A percentile compares a stretch with the other conserved stretches of the same genome.
Evolutionary conservation across 2,888 invertebrate genomes (phyloP).

Genomic region (Phasia obesa): DNA sequence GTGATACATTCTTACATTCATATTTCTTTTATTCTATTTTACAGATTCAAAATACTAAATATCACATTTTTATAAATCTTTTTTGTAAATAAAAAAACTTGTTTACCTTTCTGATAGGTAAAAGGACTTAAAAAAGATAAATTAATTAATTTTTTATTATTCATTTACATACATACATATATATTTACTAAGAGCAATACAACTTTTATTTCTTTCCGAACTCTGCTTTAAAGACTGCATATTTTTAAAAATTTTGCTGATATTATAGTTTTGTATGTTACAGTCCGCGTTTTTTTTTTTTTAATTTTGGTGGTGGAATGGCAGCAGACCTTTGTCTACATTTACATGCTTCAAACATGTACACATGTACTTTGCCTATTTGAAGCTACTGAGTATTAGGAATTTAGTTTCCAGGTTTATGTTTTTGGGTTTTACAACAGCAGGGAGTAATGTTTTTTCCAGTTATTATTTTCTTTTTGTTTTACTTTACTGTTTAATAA

Average conservation of each 20-base stretch:
- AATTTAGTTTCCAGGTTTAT: slow-evolving; percentile 26
- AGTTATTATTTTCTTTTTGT: neutral
- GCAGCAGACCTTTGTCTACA: neutral
- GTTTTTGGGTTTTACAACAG: slow-evolving; percentile 46
- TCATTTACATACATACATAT: too few species aligned
- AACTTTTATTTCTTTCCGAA: neutral
- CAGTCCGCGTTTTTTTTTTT: slow-evolving; percentile 12
- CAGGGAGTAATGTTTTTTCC: slow-evolving; percentile 25
- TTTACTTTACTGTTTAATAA: slow-evolving; percentile 21
- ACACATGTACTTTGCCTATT: neutral
- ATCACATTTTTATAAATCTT: too few species aligned
- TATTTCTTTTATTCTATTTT: too few species aligned
- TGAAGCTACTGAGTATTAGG: slow-evolving; percentile 40
- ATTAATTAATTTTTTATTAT: too few species aligned
- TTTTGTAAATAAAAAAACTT: too few species aligned
- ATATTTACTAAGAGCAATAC: too few species aligned
- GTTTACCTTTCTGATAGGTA: too few species aligned
- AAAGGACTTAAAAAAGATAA: too few species aligned
- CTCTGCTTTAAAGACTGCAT: neutral
- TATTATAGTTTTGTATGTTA: slow-evolving; percentile 26
- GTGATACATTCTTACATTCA: too few species aligned
- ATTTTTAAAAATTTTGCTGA: slow-evolving; percentile 25
- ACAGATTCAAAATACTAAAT: too few species aligned
- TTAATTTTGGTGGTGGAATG: slow-evolving; percentile 29
- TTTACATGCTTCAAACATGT: too few species aligned